A percentile compares a stretch with the other conserved stretches of the same genome.
These are phyloP conservation scores for Oreochromis spilurus DNA, from an alignment of 2,113 vertebrate species.

Conservation along the genomic window DNA sequence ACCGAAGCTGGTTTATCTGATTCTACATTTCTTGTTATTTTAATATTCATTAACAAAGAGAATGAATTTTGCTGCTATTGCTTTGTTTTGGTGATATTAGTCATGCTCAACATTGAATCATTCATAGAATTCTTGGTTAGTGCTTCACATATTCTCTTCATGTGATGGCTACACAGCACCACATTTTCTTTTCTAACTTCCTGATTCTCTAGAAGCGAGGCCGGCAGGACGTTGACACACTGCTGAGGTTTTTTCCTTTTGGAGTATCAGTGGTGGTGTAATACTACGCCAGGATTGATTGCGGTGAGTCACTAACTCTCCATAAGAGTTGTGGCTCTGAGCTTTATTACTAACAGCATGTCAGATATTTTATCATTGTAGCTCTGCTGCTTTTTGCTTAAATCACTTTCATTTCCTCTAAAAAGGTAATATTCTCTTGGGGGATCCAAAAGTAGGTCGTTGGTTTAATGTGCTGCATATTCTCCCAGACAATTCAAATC, in stretches of 20 bases:
- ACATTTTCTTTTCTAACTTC: neutral
- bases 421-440: neutral
- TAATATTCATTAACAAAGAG: neutral
- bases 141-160: neutral
- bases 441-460: rapidly evolving
- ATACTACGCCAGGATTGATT: neutral
- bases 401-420: neutral
- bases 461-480: neutral
- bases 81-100: neutral
- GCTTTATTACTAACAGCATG: neutral
- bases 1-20: neutral
- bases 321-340: neutral
- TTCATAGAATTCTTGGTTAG: rapidly evolving
- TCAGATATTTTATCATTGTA: slow-evolving; percentile 7
- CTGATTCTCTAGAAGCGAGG: neutral
- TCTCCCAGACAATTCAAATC: neutral
- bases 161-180: neutral
- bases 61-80: neutral
- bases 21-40: neutral
- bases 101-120: neutral
- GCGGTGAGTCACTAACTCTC: neutral
- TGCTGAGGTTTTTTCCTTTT: neutral
- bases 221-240: neutral
- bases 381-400: neutral
- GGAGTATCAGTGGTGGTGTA: neutral